phyloP scores from a whole-genome alignment of 2,113 vertebrate genomes.

The Crotalus viridis region DNA sequence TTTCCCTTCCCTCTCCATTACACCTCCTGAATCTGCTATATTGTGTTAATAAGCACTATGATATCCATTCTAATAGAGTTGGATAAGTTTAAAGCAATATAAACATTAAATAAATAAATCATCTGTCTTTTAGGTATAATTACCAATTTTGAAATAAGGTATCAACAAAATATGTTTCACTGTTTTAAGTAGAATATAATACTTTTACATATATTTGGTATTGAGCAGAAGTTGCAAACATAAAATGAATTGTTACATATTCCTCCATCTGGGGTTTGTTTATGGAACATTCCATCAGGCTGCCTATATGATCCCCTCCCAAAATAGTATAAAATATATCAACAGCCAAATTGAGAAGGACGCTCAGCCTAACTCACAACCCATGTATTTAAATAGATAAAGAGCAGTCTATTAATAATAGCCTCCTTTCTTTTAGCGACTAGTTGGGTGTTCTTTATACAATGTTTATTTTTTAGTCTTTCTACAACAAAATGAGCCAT shows the following conservation, averaged over 20 bases:
- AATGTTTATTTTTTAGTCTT: slow-evolving; percentile 10
- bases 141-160: neutral
- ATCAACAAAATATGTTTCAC: neutral
- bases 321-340: neutral
- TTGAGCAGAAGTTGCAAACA: neutral
- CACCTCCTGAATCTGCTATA: neutral
- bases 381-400: neutral
- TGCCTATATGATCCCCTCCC: neutral
- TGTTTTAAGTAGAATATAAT: neutral
- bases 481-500: neutral
- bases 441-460: neutral
- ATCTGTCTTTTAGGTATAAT: neutral
- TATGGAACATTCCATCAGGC: neutral
- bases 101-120: neutral
- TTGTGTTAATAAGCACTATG: neutral
- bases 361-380: neutral
- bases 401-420: neutral
- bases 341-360: neutral
- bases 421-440: neutral
- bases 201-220: neutral
- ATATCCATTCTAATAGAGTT: neutral
- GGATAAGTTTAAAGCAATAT: neutral
- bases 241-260: neutral
- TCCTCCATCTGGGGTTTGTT: neutral
- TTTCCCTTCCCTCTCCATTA: neutral